Percentiles rank a stretch among this genome's conserved stretches.
Conservation (phyloP, 1,140 invertebrate species). For the Neotoxoptera formosana region DNA sequence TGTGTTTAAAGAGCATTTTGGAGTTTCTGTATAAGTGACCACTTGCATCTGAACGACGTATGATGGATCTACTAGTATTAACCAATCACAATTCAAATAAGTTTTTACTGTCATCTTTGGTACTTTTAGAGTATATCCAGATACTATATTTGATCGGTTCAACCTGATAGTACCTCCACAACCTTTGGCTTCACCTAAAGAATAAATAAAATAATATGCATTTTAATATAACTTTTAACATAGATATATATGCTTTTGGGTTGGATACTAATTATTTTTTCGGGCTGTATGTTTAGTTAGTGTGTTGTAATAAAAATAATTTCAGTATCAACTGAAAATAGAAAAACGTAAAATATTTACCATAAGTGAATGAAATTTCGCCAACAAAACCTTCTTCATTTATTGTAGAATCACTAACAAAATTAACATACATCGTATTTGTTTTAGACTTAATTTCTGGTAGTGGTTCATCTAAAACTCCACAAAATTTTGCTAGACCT, state of each 20-base stretch:
- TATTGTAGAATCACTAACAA: not conserved
- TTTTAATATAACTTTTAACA: not conserved
- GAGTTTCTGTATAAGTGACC: not conserved
- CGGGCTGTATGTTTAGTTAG: too few species aligned
- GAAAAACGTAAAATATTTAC: not conserved
- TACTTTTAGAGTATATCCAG: not conserved
- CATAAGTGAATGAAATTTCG: constrained; percentile 38
- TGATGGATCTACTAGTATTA: constrained; percentile 33
- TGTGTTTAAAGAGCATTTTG: not conserved
- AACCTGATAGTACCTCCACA: constrained; percentile 43
- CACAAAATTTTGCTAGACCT: not conserved
- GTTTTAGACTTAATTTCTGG: constrained; percentile 8
- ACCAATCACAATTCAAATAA: constrained; percentile 23
- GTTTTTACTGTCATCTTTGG: not conserved
- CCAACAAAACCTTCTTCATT: not conserved
- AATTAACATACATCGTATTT: not conserved
- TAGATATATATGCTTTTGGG: too few species aligned
- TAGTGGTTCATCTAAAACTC: not conserved
- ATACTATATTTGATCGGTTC: not conserved
- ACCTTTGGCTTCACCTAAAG: constrained; percentile 29
- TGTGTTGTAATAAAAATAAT: not conserved
- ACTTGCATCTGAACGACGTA: constrained; percentile 10
- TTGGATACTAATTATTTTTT: too few species aligned
- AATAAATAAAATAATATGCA: not conserved
- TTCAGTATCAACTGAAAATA: not conserved